Evolutionary conservation across 2,113 vertebrate genomes (phyloP), one percentile per base, ranked within the genome.

Genomic region (Tichodroma muraria): DNA sequence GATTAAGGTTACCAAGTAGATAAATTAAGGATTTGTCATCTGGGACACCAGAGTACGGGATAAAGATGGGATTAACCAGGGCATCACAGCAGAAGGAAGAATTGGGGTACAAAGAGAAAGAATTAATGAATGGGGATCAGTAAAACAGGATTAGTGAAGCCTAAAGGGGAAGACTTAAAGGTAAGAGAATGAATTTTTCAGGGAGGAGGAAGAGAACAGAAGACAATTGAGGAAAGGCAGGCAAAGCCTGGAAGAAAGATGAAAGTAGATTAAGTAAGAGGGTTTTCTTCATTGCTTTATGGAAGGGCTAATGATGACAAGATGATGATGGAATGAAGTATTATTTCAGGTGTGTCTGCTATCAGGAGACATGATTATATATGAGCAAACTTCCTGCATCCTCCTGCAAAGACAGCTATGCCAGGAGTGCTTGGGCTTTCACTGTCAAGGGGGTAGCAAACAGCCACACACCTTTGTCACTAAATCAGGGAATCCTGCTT

Each of bases 51-150:
- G 31, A 71, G 25, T 53, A 61, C 1, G 4, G 90, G 72, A 93
- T 88, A 76, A 91, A 91, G 82, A 90, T n/a, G 35, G 76, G 77
- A 91, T 94, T 88, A 91, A 75, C 65, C 77, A 71, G 64, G 23
- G n/a, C 37, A 88, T 78, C 52, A 60, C 40, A 80, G 42, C 52
- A 78, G 76, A 68, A 64, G 37, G 57, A 38, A 86, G 85, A 93
- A 60, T 0, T 80, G 56, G 42, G 35, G 47, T 63, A 80, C 80
- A 92, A 71, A 71, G 73, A 90, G 64, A 82, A 88, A 84, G 45
- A 71, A 53, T n/a, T 71, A 71, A n/a, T 71, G 66, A 53, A 76
- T 59, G 56, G 33, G 79, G 60, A 65, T 89, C 61, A 42, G 49
- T 79, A n/a, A 90, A 71, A 70, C 44, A 66, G 79, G 82, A 94